Conservation (phyloP, 2,113 vertebrate genomes). For the Rhinolophus sinicus region DNA sequence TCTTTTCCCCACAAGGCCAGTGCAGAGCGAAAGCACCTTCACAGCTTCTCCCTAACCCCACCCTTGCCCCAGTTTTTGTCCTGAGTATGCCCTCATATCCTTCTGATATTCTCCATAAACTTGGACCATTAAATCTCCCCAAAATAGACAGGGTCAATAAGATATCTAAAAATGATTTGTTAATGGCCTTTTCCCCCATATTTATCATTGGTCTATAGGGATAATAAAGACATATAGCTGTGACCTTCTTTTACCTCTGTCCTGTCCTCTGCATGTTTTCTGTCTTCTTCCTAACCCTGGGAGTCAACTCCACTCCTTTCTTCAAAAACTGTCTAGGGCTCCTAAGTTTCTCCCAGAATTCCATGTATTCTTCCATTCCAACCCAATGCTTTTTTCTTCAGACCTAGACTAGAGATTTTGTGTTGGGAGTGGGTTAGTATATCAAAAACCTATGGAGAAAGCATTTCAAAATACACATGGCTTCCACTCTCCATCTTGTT, state of each 20-base stretch:
- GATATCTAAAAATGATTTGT: background rate
- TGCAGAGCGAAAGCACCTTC: background rate
- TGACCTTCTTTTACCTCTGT: background rate
- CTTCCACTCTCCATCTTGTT: background rate
- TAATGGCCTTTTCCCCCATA: background rate
- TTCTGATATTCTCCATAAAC: background rate
- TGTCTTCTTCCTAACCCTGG: background rate
- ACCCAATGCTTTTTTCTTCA: background rate
- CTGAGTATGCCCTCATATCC: too few relatives aligned
- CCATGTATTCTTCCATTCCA: background rate
- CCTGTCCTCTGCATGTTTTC: background rate
- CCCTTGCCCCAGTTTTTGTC: too few relatives aligned
- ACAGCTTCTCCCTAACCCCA: background rate
- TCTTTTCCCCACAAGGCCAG: background rate
- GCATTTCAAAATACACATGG: background rate
- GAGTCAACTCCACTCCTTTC: background rate
- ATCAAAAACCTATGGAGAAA: background rate
- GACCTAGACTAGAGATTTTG: background rate
- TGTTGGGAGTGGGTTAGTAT: background rate
- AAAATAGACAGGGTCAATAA: background rate
- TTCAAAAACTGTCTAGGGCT: background rate
- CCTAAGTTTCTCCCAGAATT: background rate
- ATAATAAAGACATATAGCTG: background rate
- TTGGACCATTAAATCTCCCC: background rate
- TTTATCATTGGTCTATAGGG: background rate